phyloP scores from a whole-genome alignment of 2,888 invertebrate genomes.

The Trachelus tabidus region DNA sequence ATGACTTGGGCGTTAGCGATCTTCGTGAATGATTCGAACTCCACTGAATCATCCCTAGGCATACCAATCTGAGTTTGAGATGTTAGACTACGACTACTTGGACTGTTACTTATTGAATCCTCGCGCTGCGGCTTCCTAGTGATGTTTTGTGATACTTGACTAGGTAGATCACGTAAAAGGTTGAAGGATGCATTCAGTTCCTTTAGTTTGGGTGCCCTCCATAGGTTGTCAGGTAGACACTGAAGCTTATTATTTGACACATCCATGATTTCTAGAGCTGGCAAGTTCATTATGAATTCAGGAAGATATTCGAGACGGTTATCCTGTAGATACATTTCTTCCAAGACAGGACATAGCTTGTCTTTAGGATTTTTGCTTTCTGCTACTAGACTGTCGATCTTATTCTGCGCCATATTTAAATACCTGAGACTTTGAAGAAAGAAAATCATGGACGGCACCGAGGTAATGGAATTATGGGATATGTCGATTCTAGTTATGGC shows the following conservation, averaged over 20 bases:
- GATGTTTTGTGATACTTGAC: constrained; percentile 56
- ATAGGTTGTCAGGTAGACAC: constrained; percentile 83
- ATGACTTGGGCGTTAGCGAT: constrained; percentile 64
- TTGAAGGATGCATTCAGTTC: constrained; percentile 93
- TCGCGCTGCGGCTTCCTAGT: constrained; percentile 48
- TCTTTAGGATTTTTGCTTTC: constrained; percentile 60
- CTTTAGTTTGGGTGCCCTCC: constrained; percentile 86
- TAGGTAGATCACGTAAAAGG: constrained; percentile 80
- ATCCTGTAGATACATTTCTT: constrained; percentile 91
- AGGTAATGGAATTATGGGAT: constrained; percentile 86
- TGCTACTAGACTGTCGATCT: constrained; percentile 79
- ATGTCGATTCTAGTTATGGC: constrained; percentile 95
- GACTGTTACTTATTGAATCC: constrained; percentile 51
- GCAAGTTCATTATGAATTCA: constrained; percentile 83
- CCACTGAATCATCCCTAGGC: constrained; percentile 57
- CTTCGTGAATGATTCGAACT: constrained; percentile 62
- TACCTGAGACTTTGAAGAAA: constrained; percentile 84
- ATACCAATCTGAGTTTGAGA: constrained; percentile 52
- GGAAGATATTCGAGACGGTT: constrained; percentile 88
- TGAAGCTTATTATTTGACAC: constrained; percentile 95
- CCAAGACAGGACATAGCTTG: constrained; percentile 82
- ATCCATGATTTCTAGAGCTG: constrained; percentile 83
- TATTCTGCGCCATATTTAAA: constrained; percentile 90
- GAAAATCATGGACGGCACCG: constrained; percentile 86
- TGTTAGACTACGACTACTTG: constrained; percentile 51